Percentiles rank a stretch among this genome's conserved stretches.
Conservation (phyloP, 2,888 invertebrate species). For the Spodoptera littoralis region DNA sequence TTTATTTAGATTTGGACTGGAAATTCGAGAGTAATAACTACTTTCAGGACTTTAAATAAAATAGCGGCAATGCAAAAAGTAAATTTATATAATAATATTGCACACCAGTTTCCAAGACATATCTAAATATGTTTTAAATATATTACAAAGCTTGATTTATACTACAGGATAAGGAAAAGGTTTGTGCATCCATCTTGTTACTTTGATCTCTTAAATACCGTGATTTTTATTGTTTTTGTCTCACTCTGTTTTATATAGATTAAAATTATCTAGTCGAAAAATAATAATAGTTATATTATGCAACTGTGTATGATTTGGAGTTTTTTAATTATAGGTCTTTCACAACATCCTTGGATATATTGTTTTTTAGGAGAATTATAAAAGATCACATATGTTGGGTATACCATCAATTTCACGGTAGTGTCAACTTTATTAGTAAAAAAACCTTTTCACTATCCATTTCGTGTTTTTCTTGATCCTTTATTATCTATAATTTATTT, state of each 20-base stretch:
- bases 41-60: not conserved
- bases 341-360: too few relatives aligned
- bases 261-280: not conserved
- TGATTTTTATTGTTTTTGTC: conserved; percentile 9
- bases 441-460: conserved; percentile 66
- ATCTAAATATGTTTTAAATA: conserved; percentile 56
- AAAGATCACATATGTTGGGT: too few relatives aligned
- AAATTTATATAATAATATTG: not conserved
- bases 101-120: conserved; percentile 33
- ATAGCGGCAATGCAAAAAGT: not conserved
- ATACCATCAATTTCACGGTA: not conserved
- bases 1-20: conserved; percentile 44
- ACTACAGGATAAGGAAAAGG: conserved; percentile 61
- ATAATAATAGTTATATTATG: too few relatives aligned
- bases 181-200: conserved; percentile 46
- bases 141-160: conserved; percentile 36
- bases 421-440: conserved; percentile 42
- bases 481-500: conserved; percentile 49
- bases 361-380: too few relatives aligned
- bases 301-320: too few relatives aligned
- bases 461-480: conserved; percentile 69
- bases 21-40: conserved; percentile 8
- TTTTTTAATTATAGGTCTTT: too few relatives aligned
- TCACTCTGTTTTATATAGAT: not conserved
- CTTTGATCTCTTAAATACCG: conserved; percentile 62